phyloP scores from a whole-genome alignment of 2,113 vertebrate genomes.

The Coturnix japonica region DNA sequence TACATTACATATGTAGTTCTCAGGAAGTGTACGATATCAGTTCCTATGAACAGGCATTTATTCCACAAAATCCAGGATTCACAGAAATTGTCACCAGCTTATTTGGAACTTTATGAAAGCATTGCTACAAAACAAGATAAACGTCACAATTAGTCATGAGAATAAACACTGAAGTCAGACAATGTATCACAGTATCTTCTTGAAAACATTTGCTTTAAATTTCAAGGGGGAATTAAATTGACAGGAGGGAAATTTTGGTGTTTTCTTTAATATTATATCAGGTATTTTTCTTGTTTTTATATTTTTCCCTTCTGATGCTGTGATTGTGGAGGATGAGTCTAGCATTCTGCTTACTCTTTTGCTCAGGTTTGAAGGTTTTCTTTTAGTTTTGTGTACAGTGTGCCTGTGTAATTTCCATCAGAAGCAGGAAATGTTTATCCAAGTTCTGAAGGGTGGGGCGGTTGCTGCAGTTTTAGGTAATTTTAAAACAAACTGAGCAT shows the following conservation, averaged over 20 bases:
- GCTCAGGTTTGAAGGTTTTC: neutral
- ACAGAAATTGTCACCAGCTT: conserved; percentile 6
- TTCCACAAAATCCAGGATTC: neutral
- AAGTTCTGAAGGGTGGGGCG: conserved; percentile 86
- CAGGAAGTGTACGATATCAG: neutral
- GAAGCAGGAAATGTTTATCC: conserved; percentile 91
- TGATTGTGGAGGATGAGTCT: neutral
- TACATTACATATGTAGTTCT: neutral
- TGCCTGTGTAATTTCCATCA: conserved; percentile 77
- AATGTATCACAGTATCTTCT: neutral
- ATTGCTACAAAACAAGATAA: conserved; percentile 49
- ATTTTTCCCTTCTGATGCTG: neutral
- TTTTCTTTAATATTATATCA: neutral
- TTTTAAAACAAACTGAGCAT: conserved; percentile 92
- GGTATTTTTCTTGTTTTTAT: neutral
- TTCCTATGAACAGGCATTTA: neutral
- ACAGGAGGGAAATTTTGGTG: neutral
- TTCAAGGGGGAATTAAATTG: conserved; percentile 19
- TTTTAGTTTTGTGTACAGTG: conserved; percentile 2
- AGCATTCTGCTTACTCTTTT: neutral
- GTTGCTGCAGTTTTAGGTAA: conserved; percentile 80
- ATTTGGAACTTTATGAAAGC: conserved; percentile 24
- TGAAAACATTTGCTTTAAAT: neutral
- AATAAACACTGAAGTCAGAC: conserved; percentile 48
- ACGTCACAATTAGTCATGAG: neutral